These are phyloP conservation scores for Pandion haliaetus DNA, from an alignment of 2,113 vertebrate genomes.

Conservation along the genomic window DNA sequence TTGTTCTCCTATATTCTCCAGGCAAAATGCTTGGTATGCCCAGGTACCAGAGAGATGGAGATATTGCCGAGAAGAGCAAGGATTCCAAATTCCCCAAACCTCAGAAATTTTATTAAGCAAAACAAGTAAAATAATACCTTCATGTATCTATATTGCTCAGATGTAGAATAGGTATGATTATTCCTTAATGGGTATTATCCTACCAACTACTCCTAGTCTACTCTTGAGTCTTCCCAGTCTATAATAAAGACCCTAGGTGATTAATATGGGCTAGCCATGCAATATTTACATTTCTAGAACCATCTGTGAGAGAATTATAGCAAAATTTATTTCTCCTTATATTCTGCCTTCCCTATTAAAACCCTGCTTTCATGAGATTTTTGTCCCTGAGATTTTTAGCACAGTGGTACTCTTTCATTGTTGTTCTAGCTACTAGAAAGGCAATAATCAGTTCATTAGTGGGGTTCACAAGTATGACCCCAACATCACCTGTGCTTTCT, in stretches of 20 bases:
- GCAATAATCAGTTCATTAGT: constrained; percentile 58
- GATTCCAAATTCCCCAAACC: neutral
- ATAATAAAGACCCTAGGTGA: neutral
- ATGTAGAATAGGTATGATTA: neutral
- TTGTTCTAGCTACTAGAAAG: constrained; percentile 11
- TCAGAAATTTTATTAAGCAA: neutral
- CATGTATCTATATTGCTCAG: neutral
- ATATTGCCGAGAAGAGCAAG: neutral
- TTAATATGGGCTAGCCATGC: neutral
- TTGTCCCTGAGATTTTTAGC: neutral
- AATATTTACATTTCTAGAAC: neutral
- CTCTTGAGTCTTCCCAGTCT: neutral
- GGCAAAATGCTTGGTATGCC: neutral
- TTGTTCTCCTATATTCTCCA: neutral
- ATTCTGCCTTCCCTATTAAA: neutral
- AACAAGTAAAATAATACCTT: neutral
- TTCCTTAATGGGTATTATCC: neutral
- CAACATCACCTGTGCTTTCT: constrained; percentile 22
- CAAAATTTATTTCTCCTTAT: neutral
- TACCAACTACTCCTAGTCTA: neutral
- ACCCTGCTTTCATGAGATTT: neutral
- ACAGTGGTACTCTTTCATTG: constrained; percentile 26
- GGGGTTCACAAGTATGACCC: constrained; percentile 19
- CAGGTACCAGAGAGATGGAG: neutral
- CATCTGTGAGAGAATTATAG: neutral